These are phyloP conservation scores for Lontra canadensis DNA, from an alignment of 2,113 vertebrate genomes.

Conservation along the genomic window DNA sequence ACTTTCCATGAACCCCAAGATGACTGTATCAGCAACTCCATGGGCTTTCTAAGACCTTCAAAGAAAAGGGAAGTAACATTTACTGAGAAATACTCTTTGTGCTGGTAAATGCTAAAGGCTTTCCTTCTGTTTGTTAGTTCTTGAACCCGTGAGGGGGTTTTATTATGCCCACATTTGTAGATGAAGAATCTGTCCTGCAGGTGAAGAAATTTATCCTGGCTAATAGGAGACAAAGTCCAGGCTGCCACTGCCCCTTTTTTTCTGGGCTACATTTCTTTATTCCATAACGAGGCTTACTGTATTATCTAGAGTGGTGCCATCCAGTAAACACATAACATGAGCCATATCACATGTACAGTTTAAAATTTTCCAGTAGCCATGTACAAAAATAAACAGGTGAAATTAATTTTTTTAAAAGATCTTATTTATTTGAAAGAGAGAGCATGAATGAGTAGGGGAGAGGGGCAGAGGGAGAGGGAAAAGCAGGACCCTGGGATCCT, in stretches of 20 bases:
- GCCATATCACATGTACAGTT: not conserved
- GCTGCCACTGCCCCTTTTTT: not conserved
- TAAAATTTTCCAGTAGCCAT: not conserved
- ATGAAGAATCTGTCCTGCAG: not conserved
- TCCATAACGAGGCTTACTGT: not conserved
- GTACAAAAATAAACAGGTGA: not conserved
- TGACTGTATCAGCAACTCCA: not conserved
- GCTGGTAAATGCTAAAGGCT: not conserved
- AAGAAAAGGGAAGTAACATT: not conserved
- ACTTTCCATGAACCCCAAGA: not conserved
- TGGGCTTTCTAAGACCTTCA: not conserved
- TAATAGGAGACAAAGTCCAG: not conserved
- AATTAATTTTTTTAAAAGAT: not conserved
- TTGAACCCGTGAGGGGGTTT: not conserved
- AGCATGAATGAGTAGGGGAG: not conserved
- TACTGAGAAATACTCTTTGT: not conserved
- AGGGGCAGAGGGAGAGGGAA: not conserved
- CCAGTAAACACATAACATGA: not conserved
- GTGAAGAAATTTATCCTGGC: not conserved
- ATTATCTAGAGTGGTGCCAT: not conserved
- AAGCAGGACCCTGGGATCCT: not conserved
- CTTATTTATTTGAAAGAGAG: not conserved
- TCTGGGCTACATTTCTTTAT: not conserved
- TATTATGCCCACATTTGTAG: not conserved
- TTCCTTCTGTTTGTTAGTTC: not conserved